Base-by-base conservation (phyloP, 2,113 vertebrate genomes). In the Heterochromis multidens region DNA sequence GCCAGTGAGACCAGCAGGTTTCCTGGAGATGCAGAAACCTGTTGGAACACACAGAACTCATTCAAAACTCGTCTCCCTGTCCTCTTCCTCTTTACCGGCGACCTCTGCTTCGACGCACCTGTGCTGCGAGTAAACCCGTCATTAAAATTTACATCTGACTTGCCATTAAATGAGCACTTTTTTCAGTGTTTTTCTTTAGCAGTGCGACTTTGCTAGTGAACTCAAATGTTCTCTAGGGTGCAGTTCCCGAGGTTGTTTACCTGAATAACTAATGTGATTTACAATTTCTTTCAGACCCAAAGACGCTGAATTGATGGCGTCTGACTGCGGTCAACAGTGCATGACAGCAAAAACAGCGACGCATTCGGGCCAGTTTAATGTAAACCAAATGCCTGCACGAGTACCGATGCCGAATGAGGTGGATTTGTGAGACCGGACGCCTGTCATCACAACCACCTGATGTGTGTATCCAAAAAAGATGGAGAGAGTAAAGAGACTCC, bases 121-220 rank as follows among this genome's bases (percentile, higher is more conserved):
- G 94, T 77, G 88, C 80, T 29, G n/a, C 21, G 14, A 59, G 60
- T 70, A 77, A 46, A 83, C 77, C 84, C 11, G 70, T 76, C 91
- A 89, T 89, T 92, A 91, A 93, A 93, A 88, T 84, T 19, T 87
- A 85, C 89, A 85, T 72, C 90, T 17, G 88, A 82, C 81, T 78
- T 33, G 87, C 82, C 77, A n/a, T 87, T 88, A 87, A 91, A 89
- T 25, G 80, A 81, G 80, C 81, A 78, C 91, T 49, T 83, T 74
- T 54, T 2, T 13, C 54, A 0, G 8, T 93, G 90, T 92, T 94
- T 90, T 92, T 81, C 82, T 91, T 93, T 91, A 88, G 21, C 49
- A 3, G 2, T 7, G 33, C 33, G 76, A 78, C 84, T 57, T 56
- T 58, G 80, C 25, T 2, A 58, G 76, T 19, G 83, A 85, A 81